Conservation (phyloP, 2,888 invertebrate species). For the Penaeus monodon region DNA sequence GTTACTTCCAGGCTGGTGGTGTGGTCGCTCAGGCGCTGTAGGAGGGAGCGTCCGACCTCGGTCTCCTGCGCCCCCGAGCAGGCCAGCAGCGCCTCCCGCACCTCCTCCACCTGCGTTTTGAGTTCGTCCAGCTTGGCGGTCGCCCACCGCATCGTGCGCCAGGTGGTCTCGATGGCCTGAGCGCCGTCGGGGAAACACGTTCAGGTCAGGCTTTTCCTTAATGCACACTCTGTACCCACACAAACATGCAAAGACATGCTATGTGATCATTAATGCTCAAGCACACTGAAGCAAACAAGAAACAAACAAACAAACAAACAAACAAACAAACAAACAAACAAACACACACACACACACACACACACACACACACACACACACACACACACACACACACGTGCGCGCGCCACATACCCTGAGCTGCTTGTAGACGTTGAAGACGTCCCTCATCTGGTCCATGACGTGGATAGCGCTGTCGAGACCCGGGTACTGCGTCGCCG, state of each 20-base stretch:
- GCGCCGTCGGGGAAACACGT: neutral
- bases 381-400: neutral
- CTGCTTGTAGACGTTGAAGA: constrained; percentile 48
- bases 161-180: constrained; percentile 52
- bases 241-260: too few relatives aligned
- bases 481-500: constrained; percentile 53
- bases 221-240: too few relatives aligned
- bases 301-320: too few relatives aligned
- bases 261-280: neutral
- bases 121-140: constrained; percentile 54
- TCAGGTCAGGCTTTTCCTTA: too few relatives aligned
- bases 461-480: constrained; percentile 36
- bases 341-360: too few relatives aligned
- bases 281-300: too few relatives aligned
- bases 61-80: constrained; percentile 29
- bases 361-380: neutral
- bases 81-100: constrained; percentile 22
- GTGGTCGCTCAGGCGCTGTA: constrained; percentile 40
- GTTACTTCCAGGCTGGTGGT: constrained; percentile 51
- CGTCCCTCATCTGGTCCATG: constrained; percentile 36
- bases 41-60: constrained; percentile 28
- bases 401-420: constrained; percentile 32
- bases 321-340: too few relatives aligned
- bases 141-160: constrained; percentile 55
- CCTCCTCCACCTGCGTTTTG: constrained; percentile 36